Conservation (phyloP, 2,888 invertebrate genomes). For the Bedellia somnulentella region DNA sequence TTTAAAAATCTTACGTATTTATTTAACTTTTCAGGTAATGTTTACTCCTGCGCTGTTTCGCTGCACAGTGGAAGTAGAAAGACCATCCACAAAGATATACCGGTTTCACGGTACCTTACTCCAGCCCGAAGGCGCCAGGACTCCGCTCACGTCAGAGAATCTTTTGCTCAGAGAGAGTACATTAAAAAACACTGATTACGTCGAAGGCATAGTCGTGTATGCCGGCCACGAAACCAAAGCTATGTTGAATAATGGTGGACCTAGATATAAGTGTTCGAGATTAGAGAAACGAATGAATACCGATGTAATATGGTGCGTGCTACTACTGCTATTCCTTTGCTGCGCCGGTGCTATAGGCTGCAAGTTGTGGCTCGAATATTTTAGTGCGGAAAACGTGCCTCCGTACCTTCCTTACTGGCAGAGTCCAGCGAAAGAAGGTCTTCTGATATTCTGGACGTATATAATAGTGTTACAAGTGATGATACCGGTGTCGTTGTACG, state of each 20-base stretch:
- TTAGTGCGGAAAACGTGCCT: constrained; percentile 48
- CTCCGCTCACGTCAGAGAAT: constrained; percentile 87
- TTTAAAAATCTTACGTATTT: no score
- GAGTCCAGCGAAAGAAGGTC: constrained; percentile 71
- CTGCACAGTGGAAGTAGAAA: constrained; percentile 87
- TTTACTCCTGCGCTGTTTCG: constrained; percentile 79
- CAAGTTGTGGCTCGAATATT: constrained; percentile 78
- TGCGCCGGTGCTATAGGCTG: constrained; percentile 90
- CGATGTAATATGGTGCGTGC: constrained; percentile 95
- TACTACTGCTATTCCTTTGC: constrained; percentile 86
- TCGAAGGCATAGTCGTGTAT: constrained; percentile 96
- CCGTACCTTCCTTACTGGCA: constrained; percentile 68
- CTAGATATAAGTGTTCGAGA: constrained; percentile 88
- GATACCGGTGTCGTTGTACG: constrained; percentile 95
- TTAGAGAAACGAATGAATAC: constrained; percentile 93
- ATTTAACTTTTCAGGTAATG: no score
- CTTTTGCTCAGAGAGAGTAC: constrained; percentile 90
- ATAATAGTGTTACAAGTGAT: constrained; percentile 95
- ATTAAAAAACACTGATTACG: constrained; percentile 93
- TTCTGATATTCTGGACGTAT: constrained; percentile 92
- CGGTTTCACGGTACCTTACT: constrained; percentile 89
- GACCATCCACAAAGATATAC: constrained; percentile 94
- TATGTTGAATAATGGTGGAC: constrained; percentile 95
- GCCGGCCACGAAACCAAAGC: constrained; percentile 97
- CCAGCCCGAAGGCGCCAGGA: constrained; percentile 75